Conservation (phyloP, 2,113 vertebrate species). For the Oostethus manadensis region DNA sequence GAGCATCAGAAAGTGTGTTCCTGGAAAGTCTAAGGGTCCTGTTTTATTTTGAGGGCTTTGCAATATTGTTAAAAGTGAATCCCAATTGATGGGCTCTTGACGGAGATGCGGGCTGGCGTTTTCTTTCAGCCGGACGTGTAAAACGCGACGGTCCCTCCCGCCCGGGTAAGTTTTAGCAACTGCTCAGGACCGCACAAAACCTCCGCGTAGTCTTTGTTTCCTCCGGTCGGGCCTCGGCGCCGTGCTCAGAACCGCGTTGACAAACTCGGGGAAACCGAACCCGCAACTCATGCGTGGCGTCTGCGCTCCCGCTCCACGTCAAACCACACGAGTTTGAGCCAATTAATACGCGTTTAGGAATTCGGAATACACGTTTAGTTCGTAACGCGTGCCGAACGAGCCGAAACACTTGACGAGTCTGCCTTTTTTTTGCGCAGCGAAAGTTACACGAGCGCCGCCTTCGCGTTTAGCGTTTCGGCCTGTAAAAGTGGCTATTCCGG, state of each 20-base stretch:
- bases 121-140: slow-evolving; percentile 36
- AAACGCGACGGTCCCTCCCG: slow-evolving; percentile 30
- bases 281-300: accelerated
- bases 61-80: background rate
- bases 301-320: accelerated
- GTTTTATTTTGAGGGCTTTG: slow-evolving; percentile 12
- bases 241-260: slow-evolving; percentile 25
- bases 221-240: slow-evolving; percentile 48
- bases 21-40: slow-evolving; percentile 47
- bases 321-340: accelerated
- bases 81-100: background rate
- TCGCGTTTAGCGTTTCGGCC: background rate
- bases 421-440: slow-evolving; percentile 1
- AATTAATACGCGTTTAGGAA: background rate
- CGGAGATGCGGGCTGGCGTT: slow-evolving; percentile 36
- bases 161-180: slow-evolving; percentile 63
- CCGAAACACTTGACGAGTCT: background rate
- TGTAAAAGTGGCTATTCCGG: slow-evolving; percentile 16
- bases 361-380: slow-evolving; percentile 10
- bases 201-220: slow-evolving; percentile 57
- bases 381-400: background rate
- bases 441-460: slow-evolving; percentile 16
- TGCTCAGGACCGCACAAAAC: slow-evolving; percentile 17
- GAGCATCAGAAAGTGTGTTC: slow-evolving; percentile 42
- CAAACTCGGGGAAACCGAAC: slow-evolving; percentile 30